Evolutionary conservation across 2,797 vertebrate genomes (phyloP).

Genomic region (Trachops cirrhosus): DNA sequence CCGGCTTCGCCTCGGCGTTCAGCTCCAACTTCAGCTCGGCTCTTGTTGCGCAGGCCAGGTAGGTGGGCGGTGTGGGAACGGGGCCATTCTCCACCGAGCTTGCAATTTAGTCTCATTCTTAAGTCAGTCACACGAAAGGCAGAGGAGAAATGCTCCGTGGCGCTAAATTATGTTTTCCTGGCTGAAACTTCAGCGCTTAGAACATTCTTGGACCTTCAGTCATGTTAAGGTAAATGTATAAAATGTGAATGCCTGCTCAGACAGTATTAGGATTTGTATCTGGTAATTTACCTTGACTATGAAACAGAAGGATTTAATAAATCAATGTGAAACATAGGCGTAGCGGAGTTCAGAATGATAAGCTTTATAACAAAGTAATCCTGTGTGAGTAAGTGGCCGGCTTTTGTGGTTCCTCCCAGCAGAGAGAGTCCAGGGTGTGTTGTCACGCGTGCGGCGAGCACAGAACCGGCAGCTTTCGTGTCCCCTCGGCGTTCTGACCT

Average conservation of each 20-base stretch:
- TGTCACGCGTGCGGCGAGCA: not conserved
- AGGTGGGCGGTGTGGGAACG: conserved; percentile 73
- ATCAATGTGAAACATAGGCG: not conserved
- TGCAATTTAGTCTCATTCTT: not conserved
- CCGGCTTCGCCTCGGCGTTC: conserved; percentile 96
- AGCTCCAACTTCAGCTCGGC: conserved; percentile 88
- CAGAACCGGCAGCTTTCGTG: rapidly evolving
- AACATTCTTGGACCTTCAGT: not conserved
- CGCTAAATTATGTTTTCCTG: not conserved
- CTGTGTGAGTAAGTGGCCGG: not conserved
- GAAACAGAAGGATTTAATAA: not conserved
- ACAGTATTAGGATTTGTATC: not conserved
- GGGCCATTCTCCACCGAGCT: not conserved
- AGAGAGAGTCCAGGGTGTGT: not conserved
- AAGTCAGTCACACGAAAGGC: not conserved
- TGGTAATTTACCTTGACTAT: not conserved
- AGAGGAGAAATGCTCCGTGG: not conserved
- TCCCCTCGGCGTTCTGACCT: not conserved
- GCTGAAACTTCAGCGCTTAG: not conserved
- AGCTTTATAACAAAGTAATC: not conserved
- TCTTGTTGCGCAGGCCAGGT: conserved; percentile 82
- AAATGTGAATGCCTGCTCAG: not conserved
- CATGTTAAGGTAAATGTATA: not conserved
- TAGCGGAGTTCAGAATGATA: not conserved
- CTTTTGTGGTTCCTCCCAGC: not conserved